phyloP scores from a whole-genome alignment of 2,113 vertebrate genomes.

The Sorex fumeus region DNA sequence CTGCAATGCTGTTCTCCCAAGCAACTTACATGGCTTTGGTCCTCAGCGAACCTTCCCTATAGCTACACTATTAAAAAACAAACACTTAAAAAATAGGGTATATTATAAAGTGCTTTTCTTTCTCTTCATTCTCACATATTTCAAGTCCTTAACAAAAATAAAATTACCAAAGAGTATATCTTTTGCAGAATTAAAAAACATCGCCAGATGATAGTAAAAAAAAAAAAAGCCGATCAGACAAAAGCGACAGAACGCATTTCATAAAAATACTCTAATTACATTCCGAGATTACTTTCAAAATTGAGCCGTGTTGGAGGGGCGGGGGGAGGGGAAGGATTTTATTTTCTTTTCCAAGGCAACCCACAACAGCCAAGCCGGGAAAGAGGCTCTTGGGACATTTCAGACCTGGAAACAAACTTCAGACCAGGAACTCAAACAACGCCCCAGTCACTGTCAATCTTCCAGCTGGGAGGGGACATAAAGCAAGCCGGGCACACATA shows the following conservation, averaged over 20 bases:
- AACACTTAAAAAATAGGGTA: too few species aligned
- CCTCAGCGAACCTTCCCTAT: constrained; percentile 38
- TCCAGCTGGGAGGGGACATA: constrained; percentile 6
- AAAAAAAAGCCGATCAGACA: too few species aligned
- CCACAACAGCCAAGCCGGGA: background rate
- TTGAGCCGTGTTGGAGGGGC: background rate
- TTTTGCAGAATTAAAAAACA: too few species aligned
- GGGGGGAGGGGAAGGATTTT: background rate
- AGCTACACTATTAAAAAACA: constrained; percentile 27
- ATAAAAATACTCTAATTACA: too few species aligned
- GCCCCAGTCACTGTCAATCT: background rate
- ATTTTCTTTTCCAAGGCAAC: background rate
- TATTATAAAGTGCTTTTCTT: too few species aligned
- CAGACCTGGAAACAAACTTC: constrained; percentile 35
- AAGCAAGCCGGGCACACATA: background rate
- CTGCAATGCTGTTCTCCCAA: background rate
- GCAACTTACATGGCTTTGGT: background rate
- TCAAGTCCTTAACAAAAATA: too few species aligned
- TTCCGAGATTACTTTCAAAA: background rate
- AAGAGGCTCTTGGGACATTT: background rate
- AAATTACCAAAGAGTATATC: too few species aligned
- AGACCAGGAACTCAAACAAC: background rate
- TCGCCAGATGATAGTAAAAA: too few species aligned
- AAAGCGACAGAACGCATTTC: too few species aligned
- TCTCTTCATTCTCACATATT: too few species aligned